Evolutionary conservation across 2,797 vertebrate genomes (phyloP), one percentile per base, ranked within the genome.

Genomic region (Hapalemur alaotrensis): DNA sequence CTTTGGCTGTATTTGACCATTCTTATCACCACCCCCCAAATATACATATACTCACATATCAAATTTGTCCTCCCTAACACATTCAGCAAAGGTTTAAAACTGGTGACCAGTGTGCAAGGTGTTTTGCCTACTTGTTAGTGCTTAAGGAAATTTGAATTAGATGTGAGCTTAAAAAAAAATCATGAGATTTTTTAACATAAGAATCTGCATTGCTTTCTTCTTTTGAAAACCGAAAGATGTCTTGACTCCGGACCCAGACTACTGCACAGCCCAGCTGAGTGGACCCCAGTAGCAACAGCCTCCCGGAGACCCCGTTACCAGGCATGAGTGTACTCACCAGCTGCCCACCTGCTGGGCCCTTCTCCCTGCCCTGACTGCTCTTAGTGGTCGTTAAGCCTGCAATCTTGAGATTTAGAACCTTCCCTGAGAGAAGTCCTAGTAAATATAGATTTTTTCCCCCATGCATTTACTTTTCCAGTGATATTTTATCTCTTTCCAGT

Each of bases 401-500:
- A 80, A 32, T 65, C 13, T 17, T 76, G 30, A 38, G 18, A 4
- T 72, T 73, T 12, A 81, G 41, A 76, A 65, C 23, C 59, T 72
- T 52, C 69, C 25, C 52, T 41, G 28, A 28, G 30, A 96, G n/a
- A 92, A 69, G 32, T 28, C 43, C 7, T 72, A 76, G 61, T n/a
- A 59, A 72, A 93, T 35, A n/a, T 1, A 69, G 5, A 28, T 41
- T 57, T 38, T 54, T 48, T 11, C 9, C 11, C 22, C 23, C 35
- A 23, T 41, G 25, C 1, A 41, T 85, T 94, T 67, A 32, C 30
- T 76, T 96, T 61, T 75, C n/a, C 63, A 78, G 59, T 43, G 69
- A 61, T 89, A 70, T 20, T 57, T 87, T 87, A 25, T 80, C 78
- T 87, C 63, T 95, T 95, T 67, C n/a, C 52, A 82, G 48, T 35